Percentiles rank a stretch among this genome's conserved stretches.
phyloP scores from a whole-genome alignment of 2,888 invertebrate genomes.

The Chironomus tentans region DNA sequence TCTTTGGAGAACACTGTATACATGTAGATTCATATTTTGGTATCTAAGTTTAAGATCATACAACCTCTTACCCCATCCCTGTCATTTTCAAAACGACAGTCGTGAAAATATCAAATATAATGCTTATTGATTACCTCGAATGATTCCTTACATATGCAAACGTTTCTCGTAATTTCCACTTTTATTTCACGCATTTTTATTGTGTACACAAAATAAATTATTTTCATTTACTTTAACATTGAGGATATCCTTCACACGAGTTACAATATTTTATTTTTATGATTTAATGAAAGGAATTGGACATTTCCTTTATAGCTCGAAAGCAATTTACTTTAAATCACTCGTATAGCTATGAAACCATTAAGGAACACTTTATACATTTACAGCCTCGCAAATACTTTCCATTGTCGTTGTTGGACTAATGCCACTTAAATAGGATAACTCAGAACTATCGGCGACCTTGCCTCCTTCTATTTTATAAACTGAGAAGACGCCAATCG shows the following conservation, averaged over 20 bases:
- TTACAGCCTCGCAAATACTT: constrained; percentile 3
- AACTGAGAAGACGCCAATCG: constrained; percentile 6
- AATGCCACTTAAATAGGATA: constrained; percentile 4
- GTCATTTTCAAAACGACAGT: no score
- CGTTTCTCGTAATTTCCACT: no score
- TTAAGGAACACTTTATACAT: background rate
- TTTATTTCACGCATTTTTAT: background rate
- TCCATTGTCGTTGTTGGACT: constrained; percentile 13
- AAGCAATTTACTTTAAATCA: background rate
- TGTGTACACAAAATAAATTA: background rate
- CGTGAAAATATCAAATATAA: background rate
- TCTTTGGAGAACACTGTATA: no score
- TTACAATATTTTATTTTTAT: background rate
- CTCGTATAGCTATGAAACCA: background rate
- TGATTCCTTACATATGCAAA: background rate
- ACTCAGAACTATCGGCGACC: background rate
- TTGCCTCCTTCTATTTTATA: constrained; percentile 1
- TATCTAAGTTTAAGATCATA: no score
- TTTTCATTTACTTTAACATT: no score
- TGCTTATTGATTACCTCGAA: background rate
- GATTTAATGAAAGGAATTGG: background rate
- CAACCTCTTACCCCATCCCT: no score
- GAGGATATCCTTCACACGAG: no score
- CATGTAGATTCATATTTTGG: no score
- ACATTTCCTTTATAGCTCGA: background rate